phyloP scores from a whole-genome alignment of 2,888 invertebrate species.

The Sesia bembeciformis region DNA sequence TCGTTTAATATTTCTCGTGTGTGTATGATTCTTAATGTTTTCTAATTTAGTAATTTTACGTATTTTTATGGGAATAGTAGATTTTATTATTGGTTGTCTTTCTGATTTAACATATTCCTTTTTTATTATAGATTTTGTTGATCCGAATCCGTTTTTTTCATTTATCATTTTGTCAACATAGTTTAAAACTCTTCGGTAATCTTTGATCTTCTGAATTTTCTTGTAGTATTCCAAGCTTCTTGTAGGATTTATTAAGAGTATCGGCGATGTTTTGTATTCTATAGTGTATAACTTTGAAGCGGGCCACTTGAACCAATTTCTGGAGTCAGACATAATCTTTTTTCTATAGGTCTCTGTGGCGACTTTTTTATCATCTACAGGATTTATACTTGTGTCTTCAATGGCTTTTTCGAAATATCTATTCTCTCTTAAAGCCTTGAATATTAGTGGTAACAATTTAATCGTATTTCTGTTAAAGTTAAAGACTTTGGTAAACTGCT shows the following conservation, averaged over 20 bases:
- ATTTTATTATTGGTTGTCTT: conserved; percentile 3
- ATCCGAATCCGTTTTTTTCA: conserved; percentile 27
- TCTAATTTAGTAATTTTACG: neutral
- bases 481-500: conserved; percentile 25
- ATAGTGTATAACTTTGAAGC: conserved; percentile 28
- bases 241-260: conserved; percentile 30
- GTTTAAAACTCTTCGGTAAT: conserved; percentile 45
- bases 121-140: conserved; percentile 19
- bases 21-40: neutral
- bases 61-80: conserved; percentile 8
- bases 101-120: conserved; percentile 12
- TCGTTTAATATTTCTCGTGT: conserved; percentile 1
- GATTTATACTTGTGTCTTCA: conserved; percentile 29
- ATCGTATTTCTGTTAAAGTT: conserved; percentile 32
- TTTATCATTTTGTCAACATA: conserved; percentile 52
- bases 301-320: conserved; percentile 33
- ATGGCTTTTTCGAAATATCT: conserved; percentile 33
- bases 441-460: conserved; percentile 40
- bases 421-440: conserved; percentile 46
- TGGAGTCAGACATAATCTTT: conserved; percentile 28
- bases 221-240: conserved; percentile 48
- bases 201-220: conserved; percentile 46
- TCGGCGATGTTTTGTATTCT: conserved; percentile 41
- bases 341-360: conserved; percentile 29
- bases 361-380: conserved; percentile 17